Evolutionary conservation across 2,113 vertebrate genomes (phyloP).

Genomic region (Pachycephala philippinensis): DNA sequence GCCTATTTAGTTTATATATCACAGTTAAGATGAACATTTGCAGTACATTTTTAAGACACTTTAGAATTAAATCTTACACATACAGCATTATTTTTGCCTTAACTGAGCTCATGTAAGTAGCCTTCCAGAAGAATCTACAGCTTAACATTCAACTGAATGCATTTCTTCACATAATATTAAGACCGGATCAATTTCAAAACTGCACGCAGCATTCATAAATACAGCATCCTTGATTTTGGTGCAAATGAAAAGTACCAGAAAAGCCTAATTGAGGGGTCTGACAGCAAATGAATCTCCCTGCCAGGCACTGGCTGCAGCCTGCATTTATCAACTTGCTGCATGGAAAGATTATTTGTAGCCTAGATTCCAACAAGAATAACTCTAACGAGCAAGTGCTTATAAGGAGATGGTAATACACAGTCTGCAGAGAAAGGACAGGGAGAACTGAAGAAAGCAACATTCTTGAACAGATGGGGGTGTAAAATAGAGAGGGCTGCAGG

Average conservation of each 20-base stretch:
- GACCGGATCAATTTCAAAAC: not conserved
- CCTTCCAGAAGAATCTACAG: not conserved
- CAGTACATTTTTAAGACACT: not conserved
- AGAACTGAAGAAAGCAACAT: conserved; percentile 23
- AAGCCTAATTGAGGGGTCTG: not conserved
- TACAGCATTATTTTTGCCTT: not conserved
- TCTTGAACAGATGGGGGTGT: not conserved
- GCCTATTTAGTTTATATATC: conserved; percentile 55
- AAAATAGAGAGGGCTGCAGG: not conserved
- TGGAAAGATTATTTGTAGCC: conserved; percentile 61
- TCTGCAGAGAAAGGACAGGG: conserved; percentile 6
- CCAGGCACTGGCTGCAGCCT: not conserved
- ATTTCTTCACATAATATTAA: not conserved
- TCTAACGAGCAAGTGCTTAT: conserved; percentile 62
- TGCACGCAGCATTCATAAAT: not conserved
- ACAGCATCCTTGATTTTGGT: not conserved
- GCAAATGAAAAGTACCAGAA: not conserved
- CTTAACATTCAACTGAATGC: not conserved
- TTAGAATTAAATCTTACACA: not conserved
- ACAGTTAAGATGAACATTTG: not conserved
- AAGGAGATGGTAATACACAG: conserved; percentile 58
- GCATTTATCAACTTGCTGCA: conserved; percentile 33
- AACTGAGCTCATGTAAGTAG: not conserved
- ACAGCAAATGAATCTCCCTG: not conserved
- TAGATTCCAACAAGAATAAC: conserved; percentile 65